Base-by-base conservation (phyloP, 2,797 vertebrate genomes). In the Mormyrops boulengeri region DNA sequence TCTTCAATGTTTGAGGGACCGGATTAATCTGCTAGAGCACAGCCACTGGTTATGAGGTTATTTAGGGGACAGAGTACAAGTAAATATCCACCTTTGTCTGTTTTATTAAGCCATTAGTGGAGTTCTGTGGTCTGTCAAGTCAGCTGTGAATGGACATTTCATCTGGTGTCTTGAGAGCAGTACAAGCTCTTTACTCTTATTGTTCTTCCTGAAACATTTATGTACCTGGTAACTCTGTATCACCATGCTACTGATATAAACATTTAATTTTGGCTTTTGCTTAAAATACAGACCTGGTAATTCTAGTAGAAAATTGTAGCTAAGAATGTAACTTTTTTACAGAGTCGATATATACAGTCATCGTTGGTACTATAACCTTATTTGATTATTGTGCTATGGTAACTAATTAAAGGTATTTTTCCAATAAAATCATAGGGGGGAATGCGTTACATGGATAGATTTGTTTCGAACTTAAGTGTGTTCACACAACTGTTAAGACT, bases 341-440 rank as follows among this genome's bases (percentile, higher is more conserved):
- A 55, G 62, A 55, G 38, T 34, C 47, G 5, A 87, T 87, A 62
- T 66, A 47, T 55, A 87, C 84, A 55, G 49, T 55, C 11, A 50
- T 87, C 14, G 52, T 85, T 38, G n/a, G 41, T 52, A 41, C 17
- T 47, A 26, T 55, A 19, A 34, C 85, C 19, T 66, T 49, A 60
- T 4, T 41, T 86, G 89, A 60, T 47, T 66, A 3, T 77, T 89
- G 88, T 85, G 60, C 49, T 69, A 52, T 73, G 85, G 82, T 86
- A 89, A 89, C 26, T 52, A 87, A 89, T 87, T 73, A 89, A 89
- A 80, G 26, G 49, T 89, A 89, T 86, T 86, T 89, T 89, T 89
- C 57, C 88, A 89, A 89, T 53, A 85, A 62, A 44, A 66, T 22
- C 26, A 26, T 41, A 41, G 47, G 49, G 41, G 19, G 82, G 82